Evolutionary conservation across 2,113 vertebrate species (phyloP), one percentile per base, ranked within the genome.

Genomic region (Channa argus): DNA sequence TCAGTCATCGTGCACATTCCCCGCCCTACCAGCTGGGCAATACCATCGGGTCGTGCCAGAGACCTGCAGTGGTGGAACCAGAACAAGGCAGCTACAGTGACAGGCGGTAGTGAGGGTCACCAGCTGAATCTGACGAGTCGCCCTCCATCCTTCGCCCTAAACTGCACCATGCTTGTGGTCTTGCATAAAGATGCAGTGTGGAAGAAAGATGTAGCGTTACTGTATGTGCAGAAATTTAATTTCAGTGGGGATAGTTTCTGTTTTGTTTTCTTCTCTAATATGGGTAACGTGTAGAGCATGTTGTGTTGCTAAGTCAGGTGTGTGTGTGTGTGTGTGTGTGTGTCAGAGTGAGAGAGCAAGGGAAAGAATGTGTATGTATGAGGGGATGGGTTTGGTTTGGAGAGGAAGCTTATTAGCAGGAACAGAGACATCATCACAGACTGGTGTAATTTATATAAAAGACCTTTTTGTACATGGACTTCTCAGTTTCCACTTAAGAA

Each of bases 11-110:
- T 59, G 88, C 95, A 90, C 88, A 87, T 89, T 83, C 86, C 83
- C 85, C 59, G 55, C 79, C 77, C 79, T 66, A 56, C 88, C 77
- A 38, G 63, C 60, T 6, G 55, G 80, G 47, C 41, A 37, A 90
- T 86, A 47, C 68, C 90, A 60, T 33, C 56, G 5, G 3, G 80
- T 56, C 24, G 53, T 66, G 58, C 44, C 65, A 55, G 51, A 70
- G 84, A 61, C 90, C 89, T 91, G 93, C 93, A 88, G 71, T n/a
- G 85, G 84, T 72, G 77, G 81, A 93, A 94, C 86, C 82, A 76
- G 86, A 96, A 94, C 94, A 90, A 93, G 94, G 96, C 95, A 98
- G 97, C 97, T 98, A 97, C 95, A 97, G 97, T 96, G 95, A 95
- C 95, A 38, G 86, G 82, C 75, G 61, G 65, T 45, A 43, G 74